These are phyloP conservation scores for Porites lutea DNA, from an alignment of 64 coral and sea anemone genomes.

Conservation along the genomic window DNA sequence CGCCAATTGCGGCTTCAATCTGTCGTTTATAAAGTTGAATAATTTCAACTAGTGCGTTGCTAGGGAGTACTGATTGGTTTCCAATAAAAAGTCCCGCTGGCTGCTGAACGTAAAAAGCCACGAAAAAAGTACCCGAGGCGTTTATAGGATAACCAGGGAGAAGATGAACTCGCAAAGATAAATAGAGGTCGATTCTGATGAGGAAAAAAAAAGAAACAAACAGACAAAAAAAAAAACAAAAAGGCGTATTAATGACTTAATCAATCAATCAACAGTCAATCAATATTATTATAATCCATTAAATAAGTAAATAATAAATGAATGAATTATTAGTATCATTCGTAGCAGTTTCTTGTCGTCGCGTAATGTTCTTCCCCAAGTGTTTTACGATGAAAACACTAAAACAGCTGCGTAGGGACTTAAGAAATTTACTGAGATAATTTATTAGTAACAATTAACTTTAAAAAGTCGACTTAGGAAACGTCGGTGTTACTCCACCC, in stretches of 20 bases:
- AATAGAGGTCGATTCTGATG: constrained; percentile 4
- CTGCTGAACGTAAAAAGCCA: constrained; percentile 30
- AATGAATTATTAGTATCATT: no score
- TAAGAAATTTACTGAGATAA: no score
- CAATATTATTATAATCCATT: no score
- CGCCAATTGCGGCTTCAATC: not conserved
- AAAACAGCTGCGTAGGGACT: no score
- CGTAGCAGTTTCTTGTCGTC: no score
- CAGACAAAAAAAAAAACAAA: not conserved
- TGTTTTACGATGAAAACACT: no score
- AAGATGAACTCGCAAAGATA: constrained; percentile 5
- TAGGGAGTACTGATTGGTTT: not conserved
- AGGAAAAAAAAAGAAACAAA: not conserved
- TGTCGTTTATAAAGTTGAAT: not conserved
- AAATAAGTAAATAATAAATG: no score
- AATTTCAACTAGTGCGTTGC: not conserved
- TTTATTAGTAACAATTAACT: no score
- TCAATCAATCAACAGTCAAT: no score
- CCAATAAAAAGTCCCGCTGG: not conserved
- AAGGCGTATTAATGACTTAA: not conserved
- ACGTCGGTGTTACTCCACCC: no score
- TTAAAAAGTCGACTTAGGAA: no score
- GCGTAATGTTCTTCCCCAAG: no score
- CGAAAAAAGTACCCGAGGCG: not conserved
- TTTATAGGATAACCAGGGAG: constrained; percentile 62